phyloP scores from a whole-genome alignment of 2,113 vertebrate species.

The Actenoides lindsayi region DNA sequence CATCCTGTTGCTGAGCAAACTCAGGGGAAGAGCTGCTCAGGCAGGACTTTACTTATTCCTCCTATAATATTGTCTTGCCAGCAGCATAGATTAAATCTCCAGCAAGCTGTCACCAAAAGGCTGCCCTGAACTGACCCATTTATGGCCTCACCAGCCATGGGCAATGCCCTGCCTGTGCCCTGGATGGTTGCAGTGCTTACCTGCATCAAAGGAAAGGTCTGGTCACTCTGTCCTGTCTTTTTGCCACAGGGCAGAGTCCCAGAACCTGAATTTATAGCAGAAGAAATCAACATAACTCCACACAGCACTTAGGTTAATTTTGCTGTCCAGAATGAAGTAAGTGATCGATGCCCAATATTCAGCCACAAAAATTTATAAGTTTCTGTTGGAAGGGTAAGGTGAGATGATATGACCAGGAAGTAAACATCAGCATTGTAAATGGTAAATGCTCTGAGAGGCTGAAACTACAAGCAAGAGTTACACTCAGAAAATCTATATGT shows the following conservation, averaged over 20 bases:
- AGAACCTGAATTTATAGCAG: not conserved
- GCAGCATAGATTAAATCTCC: not conserved
- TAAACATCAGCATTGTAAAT: not conserved
- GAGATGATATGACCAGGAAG: not conserved
- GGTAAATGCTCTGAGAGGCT: not conserved
- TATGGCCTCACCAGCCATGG: fast-evolving
- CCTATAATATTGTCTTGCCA: not conserved
- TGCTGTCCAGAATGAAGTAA: not conserved
- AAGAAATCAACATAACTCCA: not conserved
- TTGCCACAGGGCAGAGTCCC: not conserved
- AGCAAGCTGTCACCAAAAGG: not conserved
- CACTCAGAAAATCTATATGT: not conserved
- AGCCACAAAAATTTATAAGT: not conserved
- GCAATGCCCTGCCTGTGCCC: not conserved
- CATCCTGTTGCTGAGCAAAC: not conserved
- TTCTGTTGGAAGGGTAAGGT: not conserved
- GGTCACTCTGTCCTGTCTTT: not conserved
- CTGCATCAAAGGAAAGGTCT: not conserved
- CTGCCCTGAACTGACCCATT: not conserved
- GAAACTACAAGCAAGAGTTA: not conserved
- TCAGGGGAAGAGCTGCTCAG: not conserved
- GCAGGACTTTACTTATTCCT: not conserved
- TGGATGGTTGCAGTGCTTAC: not conserved
- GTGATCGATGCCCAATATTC: not conserved
- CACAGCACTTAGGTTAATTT: not conserved